Evolutionary conservation across 2,888 invertebrate genomes (phyloP).

Genomic region (Polietes domitor): DNA sequence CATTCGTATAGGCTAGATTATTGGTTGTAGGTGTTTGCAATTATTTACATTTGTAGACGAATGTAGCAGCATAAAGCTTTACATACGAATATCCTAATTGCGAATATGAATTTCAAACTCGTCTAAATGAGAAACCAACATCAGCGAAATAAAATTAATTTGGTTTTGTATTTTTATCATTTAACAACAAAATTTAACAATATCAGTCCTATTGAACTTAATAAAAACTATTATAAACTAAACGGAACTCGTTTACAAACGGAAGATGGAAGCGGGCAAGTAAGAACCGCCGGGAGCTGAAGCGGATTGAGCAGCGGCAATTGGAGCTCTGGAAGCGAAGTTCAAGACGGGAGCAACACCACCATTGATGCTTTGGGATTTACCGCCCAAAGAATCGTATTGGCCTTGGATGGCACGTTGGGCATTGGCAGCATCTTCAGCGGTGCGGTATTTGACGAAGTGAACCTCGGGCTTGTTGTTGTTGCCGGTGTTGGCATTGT

Average conservation of each 20-base stretch:
- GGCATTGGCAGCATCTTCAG: slow-evolving; percentile 77
- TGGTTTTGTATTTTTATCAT: slow-evolving; percentile 19
- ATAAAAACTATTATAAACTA: neutral
- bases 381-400: slow-evolving; percentile 76
- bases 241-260: slow-evolving; percentile 8
- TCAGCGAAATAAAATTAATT: neutral
- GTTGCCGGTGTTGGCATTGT: slow-evolving; percentile 71
- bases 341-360: slow-evolving; percentile 76
- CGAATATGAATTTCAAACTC: too few relatives aligned
- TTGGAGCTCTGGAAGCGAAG: slow-evolving; percentile 71
- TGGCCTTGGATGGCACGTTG: slow-evolving; percentile 77
- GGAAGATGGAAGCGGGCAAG: slow-evolving; percentile 71
- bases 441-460: slow-evolving; percentile 78
- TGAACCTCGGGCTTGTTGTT: slow-evolving; percentile 77
- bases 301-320: slow-evolving; percentile 11
- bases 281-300: slow-evolving; percentile 70
- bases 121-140: neutral
- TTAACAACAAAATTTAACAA: slow-evolving; percentile 24
- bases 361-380: slow-evolving; percentile 75
- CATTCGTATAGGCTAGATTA: too few relatives aligned
- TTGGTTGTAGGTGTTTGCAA: too few relatives aligned
- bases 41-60: too few relatives aligned
- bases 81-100: too few relatives aligned
- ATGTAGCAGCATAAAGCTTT: too few relatives aligned
- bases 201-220: slow-evolving; percentile 28